These are phyloP conservation scores for Peromyscus leucopus DNA, from an alignment of 2,113 vertebrate species.

Conservation along the genomic window DNA sequence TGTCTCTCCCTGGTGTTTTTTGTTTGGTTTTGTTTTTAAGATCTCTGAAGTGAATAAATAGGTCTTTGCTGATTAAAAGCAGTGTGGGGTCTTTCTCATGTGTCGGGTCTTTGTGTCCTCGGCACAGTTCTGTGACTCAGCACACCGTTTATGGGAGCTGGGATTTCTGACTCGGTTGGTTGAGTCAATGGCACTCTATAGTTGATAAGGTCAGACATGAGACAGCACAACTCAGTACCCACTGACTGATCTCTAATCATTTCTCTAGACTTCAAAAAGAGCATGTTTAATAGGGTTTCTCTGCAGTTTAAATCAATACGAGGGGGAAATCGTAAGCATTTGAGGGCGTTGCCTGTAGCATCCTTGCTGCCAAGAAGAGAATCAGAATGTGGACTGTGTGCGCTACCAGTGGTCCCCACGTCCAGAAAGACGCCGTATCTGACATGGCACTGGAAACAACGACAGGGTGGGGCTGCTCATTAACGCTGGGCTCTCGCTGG, in stretches of 20 bases:
- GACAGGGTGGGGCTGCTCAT: background rate
- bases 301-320: conserved; percentile 28
- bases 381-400: background rate
- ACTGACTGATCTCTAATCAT: background rate
- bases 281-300: background rate
- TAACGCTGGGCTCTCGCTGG: background rate
- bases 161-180: conserved; percentile 20
- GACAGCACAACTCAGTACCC: background rate
- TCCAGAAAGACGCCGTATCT: background rate
- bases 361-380: conserved; percentile 10
- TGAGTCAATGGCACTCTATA: conserved; percentile 18
- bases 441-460: background rate
- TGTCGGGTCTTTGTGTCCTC: conserved; percentile 23
- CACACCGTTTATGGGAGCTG: background rate
- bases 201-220: conserved; percentile 27
- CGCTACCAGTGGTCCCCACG: background rate
- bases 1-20: background rate
- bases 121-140: background rate
- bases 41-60: background rate
- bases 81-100: background rate
- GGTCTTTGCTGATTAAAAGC: background rate
- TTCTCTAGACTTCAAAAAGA: background rate
- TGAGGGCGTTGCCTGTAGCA: background rate
- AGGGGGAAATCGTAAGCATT: background rate
- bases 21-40: background rate